Percentiles rank a stretch among this genome's conserved stretches.
These are phyloP conservation scores for Lonchura striata DNA, from an alignment of 2,113 vertebrate genomes.

Conservation along the genomic window DNA sequence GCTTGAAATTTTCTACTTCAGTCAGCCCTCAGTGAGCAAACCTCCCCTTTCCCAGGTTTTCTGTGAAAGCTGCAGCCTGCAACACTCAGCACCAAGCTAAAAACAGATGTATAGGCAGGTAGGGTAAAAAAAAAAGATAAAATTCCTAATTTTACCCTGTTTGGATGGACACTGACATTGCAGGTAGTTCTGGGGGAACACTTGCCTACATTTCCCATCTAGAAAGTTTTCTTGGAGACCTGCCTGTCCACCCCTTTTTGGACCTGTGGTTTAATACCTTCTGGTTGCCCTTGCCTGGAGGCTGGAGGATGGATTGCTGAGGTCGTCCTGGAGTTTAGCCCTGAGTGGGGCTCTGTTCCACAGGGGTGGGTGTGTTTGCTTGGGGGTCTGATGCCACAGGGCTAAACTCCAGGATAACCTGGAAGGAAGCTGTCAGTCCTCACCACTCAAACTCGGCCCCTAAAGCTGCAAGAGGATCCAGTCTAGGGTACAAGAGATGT, in stretches of 20 bases:
- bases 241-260: no score
- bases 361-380: fast-evolving
- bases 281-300: not conserved
- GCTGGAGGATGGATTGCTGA: not conserved
- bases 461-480: not conserved
- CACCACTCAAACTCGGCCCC: not conserved
- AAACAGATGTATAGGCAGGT: not conserved
- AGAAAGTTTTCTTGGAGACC: not conserved
- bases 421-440: not conserved
- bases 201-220: not conserved
- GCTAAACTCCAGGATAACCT: not conserved
- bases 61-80: not conserved
- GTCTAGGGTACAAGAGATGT: fast-evolving
- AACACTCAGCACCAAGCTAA: not conserved
- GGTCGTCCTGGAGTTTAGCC: not conserved
- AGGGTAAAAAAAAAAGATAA: not conserved
- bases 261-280: not conserved
- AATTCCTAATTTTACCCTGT: not conserved
- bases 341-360: not conserved
- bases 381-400: not conserved
- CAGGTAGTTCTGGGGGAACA: not conserved
- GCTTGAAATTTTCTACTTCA: not conserved
- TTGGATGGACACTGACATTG: not conserved
- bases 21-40: not conserved
- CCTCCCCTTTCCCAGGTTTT: not conserved